Base-by-base conservation (phyloP, 2,888 invertebrate genomes). In the Mythimna impura region DNA sequence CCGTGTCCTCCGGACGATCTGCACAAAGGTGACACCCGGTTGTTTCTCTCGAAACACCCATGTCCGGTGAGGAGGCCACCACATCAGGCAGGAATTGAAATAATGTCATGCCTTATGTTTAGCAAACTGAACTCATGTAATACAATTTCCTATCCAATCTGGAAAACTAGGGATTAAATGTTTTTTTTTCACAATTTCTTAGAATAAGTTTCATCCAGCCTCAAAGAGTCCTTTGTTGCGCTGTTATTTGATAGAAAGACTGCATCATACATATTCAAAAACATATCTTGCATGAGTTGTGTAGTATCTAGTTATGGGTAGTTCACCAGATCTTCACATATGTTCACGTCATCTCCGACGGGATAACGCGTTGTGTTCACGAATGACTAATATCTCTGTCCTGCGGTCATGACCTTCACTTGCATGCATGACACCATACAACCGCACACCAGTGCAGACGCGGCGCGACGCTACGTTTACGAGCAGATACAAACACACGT, bases 401-500 rank as follows among this genome's bases (percentile, higher is more conserved):
- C 20, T 17, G 22, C 30, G 40, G 8, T 14, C 43, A 22, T 74
- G 68, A 76, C 69, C 76, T 61, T 50, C 7, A 17, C 36, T 20
- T 54, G n/a, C 54, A 12, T 50, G 30, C 14, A 65, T 61, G 47
- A 22, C 69, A 76, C 40, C 20, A 68, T 43, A 43, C 34, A 22
- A 7, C 25, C 62, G 47, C 12, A 60, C 50, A 62, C 22, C 30
- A 61, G 36, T 61, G 36, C 30, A 50, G 30, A 55, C 69, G 17
- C n/a, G 40, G 30, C 54, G 47, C n/a, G 40, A 40, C 54, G 36
- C 50, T 40, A 76, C 60, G 12, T 76, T 61, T 69, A 78, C 34
- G 64, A 73, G 74, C 61, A 52, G 67, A 55, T 50, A 65, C 58
- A 61, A 67, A 30, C 54, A 34, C 17, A 73, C 67, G 22, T 55